Conservation (phyloP, 2,113 vertebrate genomes). For the Alligator sinensis region DNA sequence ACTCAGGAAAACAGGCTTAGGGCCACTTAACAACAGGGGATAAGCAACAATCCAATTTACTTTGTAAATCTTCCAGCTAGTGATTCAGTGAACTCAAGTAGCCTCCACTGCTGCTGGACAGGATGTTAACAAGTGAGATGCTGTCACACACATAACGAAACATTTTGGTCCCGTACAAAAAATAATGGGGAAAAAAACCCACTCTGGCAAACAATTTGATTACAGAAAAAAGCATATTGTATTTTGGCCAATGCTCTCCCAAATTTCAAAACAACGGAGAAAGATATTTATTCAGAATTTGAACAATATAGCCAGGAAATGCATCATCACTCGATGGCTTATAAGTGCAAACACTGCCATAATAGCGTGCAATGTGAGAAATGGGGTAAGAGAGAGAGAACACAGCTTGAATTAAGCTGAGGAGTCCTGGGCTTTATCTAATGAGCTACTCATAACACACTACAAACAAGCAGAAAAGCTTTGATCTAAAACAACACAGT, state of each 20-base stretch:
- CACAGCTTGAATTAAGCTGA: not conserved
- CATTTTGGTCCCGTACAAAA: slow-evolving; percentile 3
- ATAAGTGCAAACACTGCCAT: not conserved
- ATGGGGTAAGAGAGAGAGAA: not conserved
- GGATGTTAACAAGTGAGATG: not conserved
- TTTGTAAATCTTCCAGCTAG: not conserved
- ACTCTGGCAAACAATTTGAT: not conserved
- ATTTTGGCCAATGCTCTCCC: not conserved
- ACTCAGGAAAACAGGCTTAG: not conserved
- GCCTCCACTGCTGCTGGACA: not conserved
- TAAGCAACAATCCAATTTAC: not conserved
- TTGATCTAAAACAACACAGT: not conserved
- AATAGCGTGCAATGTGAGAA: not conserved
- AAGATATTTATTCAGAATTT: not conserved
- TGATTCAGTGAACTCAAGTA: not conserved
- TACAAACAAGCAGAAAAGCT: not conserved
- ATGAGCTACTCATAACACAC: not conserved
- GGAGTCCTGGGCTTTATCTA: not conserved
- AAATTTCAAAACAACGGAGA: not conserved
- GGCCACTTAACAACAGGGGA: not conserved
- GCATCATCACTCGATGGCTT: not conserved
- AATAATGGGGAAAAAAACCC: slow-evolving; percentile 7
- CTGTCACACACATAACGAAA: not conserved
- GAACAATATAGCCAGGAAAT: slow-evolving; percentile 3
- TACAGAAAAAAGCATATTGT: not conserved